A percentile compares a stretch with the other conserved stretches of the same genome.
Conservation (phyloP, 2,797 vertebrate species). For the Ctenopoma kingsleyae region DNA sequence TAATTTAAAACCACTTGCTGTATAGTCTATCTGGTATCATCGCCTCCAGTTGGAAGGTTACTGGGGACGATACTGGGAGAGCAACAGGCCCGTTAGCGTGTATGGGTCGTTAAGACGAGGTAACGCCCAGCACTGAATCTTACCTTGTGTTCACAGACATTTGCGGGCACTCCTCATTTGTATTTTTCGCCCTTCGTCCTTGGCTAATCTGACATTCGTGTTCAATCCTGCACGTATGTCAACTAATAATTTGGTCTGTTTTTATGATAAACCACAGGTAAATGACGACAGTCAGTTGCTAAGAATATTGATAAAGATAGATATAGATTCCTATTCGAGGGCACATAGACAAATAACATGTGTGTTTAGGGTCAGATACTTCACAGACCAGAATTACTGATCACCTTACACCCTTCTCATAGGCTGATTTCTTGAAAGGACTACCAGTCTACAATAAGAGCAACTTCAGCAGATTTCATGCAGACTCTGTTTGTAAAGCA, state of each 20-base stretch:
- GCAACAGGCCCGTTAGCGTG: constrained; percentile 6
- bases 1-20: constrained; percentile 11
- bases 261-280: not conserved
- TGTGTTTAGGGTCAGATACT: not conserved
- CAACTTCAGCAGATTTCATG: constrained; percentile 98
- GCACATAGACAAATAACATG: not conserved
- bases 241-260: not conserved
- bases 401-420: constrained; percentile 35
- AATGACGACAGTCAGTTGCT: not conserved
- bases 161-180: not conserved
- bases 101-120: constrained; percentile 20
- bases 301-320: not conserved
- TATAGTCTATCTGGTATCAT: not conserved
- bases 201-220: not conserved
- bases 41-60: not conserved
- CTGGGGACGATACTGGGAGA: not conserved
- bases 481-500: constrained; percentile 98
- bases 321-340: not conserved
- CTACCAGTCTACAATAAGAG: constrained; percentile 98
- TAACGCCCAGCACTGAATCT: constrained; percentile 51
- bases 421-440: constrained; percentile 99
- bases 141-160: not conserved
- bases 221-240: not conserved
- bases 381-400: not conserved
- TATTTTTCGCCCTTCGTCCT: not conserved